Evolutionary conservation across 2,797 vertebrate genomes (phyloP).

Genomic region (Arvicola amphibius): DNA sequence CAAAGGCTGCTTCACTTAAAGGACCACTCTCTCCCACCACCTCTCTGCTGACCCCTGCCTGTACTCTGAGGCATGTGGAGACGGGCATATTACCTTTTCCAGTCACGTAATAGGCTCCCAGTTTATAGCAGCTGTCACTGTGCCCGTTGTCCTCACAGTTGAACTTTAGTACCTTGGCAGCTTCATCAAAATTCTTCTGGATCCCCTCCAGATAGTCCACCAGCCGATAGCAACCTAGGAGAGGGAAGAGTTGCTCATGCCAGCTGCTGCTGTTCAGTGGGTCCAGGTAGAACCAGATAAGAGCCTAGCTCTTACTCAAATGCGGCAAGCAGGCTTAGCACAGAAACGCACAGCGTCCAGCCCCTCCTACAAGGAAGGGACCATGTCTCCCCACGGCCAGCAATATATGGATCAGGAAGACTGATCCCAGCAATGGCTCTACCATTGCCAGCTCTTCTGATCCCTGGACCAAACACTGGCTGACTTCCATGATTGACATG

Average conservation of each 20-base stretch:
- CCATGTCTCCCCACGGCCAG: background rate
- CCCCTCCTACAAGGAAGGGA: background rate
- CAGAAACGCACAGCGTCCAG: background rate
- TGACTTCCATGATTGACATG: background rate
- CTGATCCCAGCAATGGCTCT: background rate
- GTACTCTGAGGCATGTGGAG: background rate
- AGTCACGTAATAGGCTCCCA: constrained; percentile 93
- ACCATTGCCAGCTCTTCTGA: background rate
- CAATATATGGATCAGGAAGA: background rate
- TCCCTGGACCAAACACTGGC: background rate
- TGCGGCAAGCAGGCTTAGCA: background rate
- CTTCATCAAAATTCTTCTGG: constrained; percentile 90
- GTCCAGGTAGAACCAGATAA: background rate
- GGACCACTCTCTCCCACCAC: background rate
- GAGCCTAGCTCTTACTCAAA: background rate
- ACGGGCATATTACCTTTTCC: constrained; percentile 92
- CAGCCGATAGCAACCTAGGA: constrained; percentile 94
- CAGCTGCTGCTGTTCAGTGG: background rate
- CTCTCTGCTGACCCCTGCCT: background rate
- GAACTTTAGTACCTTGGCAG: constrained; percentile 93
- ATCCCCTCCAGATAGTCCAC: constrained; percentile 95
- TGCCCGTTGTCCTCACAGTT: constrained; percentile 93
- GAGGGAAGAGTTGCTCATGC: background rate
- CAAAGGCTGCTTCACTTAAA: background rate
- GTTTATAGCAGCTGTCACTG: constrained; percentile 96